phyloP scores from a whole-genome alignment of 2,113 vertebrate species.

The Hypomesus transpacificus region DNA sequence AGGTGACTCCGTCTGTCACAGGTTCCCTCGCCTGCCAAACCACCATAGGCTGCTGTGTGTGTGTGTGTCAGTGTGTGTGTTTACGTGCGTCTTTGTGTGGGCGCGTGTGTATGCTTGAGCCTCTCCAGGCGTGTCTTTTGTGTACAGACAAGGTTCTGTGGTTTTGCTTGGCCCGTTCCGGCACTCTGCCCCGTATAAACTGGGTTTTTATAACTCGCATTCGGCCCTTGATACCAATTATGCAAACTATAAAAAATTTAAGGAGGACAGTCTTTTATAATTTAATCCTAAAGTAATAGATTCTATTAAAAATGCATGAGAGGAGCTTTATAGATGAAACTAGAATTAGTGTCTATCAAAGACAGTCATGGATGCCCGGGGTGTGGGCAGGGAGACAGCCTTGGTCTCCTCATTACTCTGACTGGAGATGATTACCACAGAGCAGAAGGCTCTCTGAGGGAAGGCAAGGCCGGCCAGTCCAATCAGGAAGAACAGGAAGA shows the following conservation, averaged over 20 bases:
- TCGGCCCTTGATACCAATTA: conserved; percentile 74
- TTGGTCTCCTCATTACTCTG: conserved; percentile 74
- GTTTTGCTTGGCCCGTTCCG: conserved; percentile 46
- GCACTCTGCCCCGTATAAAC: conserved; percentile 59
- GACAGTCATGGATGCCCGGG: conserved; percentile 68
- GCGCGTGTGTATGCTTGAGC: background rate
- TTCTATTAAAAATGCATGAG: conserved; percentile 81
- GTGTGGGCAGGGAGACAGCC: conserved; percentile 55
- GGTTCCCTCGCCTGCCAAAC: background rate
- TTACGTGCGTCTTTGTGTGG: conserved; percentile 1
- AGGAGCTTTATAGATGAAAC: conserved; percentile 78
- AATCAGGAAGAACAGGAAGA: conserved; percentile 38
- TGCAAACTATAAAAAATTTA: conserved; percentile 80
- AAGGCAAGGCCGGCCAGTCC: conserved; percentile 44
- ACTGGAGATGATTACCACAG: conserved; percentile 69
- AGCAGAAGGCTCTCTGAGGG: conserved; percentile 53
- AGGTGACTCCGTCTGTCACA: conserved; percentile 1
- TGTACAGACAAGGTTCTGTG: conserved; percentile 23
- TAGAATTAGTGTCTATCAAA: conserved; percentile 79
- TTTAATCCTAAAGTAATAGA: conserved; percentile 84
- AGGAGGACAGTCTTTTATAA: conserved; percentile 79
- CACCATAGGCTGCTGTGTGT: background rate
- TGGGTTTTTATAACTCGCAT: conserved; percentile 68
- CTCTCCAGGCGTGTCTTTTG: conserved; percentile 24
- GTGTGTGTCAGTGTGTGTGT: conserved; percentile 13